phyloP scores from a whole-genome alignment of 2,888 invertebrate genomes.

The Epinotia brunnichana region DNA sequence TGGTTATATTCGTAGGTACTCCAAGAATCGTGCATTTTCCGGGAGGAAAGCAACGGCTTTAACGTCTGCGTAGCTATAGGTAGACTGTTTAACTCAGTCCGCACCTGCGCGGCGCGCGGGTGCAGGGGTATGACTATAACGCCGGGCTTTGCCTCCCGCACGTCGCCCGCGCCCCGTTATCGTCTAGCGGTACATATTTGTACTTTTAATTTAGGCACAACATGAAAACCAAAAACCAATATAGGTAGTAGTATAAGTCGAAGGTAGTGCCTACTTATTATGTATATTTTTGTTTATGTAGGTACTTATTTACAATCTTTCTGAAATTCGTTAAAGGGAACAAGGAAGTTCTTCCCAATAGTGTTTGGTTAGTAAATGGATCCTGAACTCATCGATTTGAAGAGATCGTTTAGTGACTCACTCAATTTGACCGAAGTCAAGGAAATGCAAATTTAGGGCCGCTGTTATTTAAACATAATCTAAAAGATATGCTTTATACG shows the following conservation, averaged over 20 bases:
- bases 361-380: constrained; percentile 50
- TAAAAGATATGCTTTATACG: neutral
- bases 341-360: constrained; percentile 43
- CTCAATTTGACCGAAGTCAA: constrained; percentile 19
- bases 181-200: no score
- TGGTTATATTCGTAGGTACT: neutral
- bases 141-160: no score
- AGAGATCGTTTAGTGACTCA: constrained; percentile 24
- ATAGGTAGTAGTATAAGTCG: no score
- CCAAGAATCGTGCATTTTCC: neutral
- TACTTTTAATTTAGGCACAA: no score
- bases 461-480: neutral
- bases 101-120: no score
- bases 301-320: constrained; percentile 23
- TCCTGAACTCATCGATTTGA: constrained; percentile 29
- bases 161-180: no score
- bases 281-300: neutral
- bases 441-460: constrained; percentile 27
- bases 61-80: no score
- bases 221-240: no score
- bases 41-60: no score
- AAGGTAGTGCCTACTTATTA: no score
- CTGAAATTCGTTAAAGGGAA: constrained; percentile 47
- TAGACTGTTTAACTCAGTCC: no score
- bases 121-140: no score